phyloP scores from a whole-genome alignment of 2,888 invertebrate genomes.

The Tiphia femorata region DNA sequence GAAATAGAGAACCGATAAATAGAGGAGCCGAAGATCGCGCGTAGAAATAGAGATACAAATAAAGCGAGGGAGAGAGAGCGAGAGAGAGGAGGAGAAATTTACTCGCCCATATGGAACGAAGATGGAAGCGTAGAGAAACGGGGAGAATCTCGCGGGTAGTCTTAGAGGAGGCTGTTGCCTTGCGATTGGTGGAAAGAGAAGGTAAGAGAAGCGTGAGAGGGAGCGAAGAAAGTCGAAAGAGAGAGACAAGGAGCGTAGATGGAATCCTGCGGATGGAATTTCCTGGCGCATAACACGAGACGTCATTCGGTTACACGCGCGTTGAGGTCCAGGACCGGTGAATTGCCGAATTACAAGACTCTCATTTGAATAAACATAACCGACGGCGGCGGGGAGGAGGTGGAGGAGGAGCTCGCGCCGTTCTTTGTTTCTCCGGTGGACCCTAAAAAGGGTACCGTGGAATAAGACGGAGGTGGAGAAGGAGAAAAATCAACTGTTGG shows the following conservation, averaged over 20 bases:
- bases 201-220: too few species aligned
- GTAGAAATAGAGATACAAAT: neutral
- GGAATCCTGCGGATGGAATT: slow-evolving; percentile 39
- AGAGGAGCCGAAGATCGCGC: neutral
- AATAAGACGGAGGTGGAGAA: neutral
- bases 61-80: too few species aligned
- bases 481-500: neutral
- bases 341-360: slow-evolving; percentile 53
- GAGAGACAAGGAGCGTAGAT: slow-evolving; percentile 3
- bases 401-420: neutral
- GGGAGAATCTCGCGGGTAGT: slow-evolving; percentile 1
- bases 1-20: neutral
- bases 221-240: too few species aligned
- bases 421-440: neutral
- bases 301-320: slow-evolving; percentile 25
- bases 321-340: slow-evolving; percentile 32
- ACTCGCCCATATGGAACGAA: neutral
- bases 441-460: neutral
- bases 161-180: too few species aligned
- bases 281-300: slow-evolving; percentile 28
- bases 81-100: neutral
- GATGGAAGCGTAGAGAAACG: neutral
- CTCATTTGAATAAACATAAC: slow-evolving; percentile 56
- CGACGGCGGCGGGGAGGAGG: slow-evolving; percentile 33
- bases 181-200: too few species aligned